Evolutionary conservation across 2,888 invertebrate species (phyloP).

Genomic region (Leucophora obtusa): DNA sequence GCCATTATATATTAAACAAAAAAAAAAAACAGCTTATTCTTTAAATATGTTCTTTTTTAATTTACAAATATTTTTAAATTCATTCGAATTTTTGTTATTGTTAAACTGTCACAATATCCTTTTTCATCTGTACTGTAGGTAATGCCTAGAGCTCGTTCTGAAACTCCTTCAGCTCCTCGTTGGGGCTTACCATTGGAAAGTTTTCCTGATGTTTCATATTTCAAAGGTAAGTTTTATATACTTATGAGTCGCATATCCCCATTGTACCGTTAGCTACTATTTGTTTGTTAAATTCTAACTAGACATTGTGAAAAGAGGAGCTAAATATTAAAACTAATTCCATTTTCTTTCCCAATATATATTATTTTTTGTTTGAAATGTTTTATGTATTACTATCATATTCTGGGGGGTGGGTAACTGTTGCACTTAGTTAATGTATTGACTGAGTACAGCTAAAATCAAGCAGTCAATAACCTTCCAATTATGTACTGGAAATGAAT

Average conservation of each 20-base stretch:
- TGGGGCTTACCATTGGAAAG: conserved; percentile 81
- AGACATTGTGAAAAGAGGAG: too few species aligned
- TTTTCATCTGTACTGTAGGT: conserved; percentile 77
- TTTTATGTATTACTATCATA: too few species aligned
- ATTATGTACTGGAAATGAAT: too few species aligned
- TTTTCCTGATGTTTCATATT: conserved; percentile 80
- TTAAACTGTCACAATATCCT: conserved; percentile 32
- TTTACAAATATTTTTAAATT: conserved; percentile 38
- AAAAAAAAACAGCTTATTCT: not conserved
- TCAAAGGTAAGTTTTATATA: conserved; percentile 79
- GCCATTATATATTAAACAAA: conserved; percentile 34
- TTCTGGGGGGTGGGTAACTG: too few species aligned
- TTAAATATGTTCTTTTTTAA: conserved; percentile 11
- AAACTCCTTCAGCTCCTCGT: conserved; percentile 83
- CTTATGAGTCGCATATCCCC: not conserved
- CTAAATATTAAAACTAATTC: too few species aligned
- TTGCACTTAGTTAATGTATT: too few species aligned
- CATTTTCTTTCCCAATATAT: too few species aligned
- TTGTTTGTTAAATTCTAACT: too few species aligned
- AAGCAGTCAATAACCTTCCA: too few species aligned
- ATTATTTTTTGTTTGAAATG: too few species aligned
- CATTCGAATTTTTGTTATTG: conserved; percentile 41
- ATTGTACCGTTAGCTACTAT: not conserved
- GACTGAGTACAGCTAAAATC: too few species aligned
- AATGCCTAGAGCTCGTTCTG: conserved; percentile 86